Evolutionary conservation across 2,797 vertebrate genomes (phyloP).

Genomic region (Chloroceryle inda): DNA sequence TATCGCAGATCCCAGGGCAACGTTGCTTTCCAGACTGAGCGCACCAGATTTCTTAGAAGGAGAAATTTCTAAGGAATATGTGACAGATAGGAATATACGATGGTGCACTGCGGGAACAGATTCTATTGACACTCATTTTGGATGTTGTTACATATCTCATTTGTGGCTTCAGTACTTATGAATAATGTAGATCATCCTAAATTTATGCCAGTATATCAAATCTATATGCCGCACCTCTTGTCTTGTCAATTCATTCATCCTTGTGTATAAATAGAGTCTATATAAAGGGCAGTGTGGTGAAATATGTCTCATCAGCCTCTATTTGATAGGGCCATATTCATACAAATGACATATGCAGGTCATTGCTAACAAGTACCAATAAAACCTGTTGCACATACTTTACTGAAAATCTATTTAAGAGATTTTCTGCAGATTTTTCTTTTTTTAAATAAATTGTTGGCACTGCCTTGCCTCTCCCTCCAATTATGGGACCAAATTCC

Average conservation of each 20-base stretch:
- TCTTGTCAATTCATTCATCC: constrained; percentile 73
- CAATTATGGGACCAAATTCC: not conserved
- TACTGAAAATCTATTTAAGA: not conserved
- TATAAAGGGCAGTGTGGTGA: constrained; percentile 47
- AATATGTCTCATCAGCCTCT: constrained; percentile 40
- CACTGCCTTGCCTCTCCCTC: not conserved
- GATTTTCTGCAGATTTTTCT: not conserved
- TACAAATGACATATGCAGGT: constrained; percentile 64
- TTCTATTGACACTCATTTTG: constrained; percentile 79
- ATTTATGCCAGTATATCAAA: constrained; percentile 73
- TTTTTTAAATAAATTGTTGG: not conserved
- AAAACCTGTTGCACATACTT: constrained; percentile 56
- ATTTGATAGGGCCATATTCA: constrained; percentile 7
- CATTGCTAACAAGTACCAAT: constrained; percentile 63
- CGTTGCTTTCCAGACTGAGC: constrained; percentile 65
- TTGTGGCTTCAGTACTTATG: constrained; percentile 75
- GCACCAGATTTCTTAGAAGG: constrained; percentile 71
- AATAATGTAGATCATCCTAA: constrained; percentile 76
- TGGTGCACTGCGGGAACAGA: constrained; percentile 69
- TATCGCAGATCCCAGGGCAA: constrained; percentile 60
- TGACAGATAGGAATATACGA: constrained; percentile 73
- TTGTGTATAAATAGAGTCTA: constrained; percentile 58
- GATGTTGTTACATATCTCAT: constrained; percentile 77
- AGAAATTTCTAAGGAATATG: constrained; percentile 70
- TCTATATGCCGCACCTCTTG: constrained; percentile 71